These are phyloP conservation scores for Poeciliopsis turneri DNA, from an alignment of 2,797 vertebrate genomes.

Conservation along the genomic window DNA sequence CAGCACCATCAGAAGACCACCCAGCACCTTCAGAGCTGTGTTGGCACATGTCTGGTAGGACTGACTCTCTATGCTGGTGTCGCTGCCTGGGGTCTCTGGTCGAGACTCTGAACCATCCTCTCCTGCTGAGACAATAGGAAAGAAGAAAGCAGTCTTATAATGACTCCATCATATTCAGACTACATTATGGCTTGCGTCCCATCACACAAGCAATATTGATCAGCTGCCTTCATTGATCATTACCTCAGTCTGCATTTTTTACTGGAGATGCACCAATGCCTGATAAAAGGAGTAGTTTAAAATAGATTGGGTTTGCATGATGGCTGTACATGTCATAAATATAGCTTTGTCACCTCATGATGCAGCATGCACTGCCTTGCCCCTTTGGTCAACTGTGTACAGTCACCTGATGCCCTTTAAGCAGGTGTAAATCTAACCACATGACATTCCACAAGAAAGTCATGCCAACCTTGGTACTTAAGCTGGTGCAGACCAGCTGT, in stretches of 20 bases:
- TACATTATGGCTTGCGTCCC: constrained; percentile 9
- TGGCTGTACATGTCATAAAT: constrained; percentile 64
- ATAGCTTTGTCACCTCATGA: constrained; percentile 64
- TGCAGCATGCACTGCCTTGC: constrained; percentile 43
- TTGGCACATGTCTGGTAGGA: constrained; percentile 87
- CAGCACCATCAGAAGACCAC: constrained; percentile 93
- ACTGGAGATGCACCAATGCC: constrained; percentile 57
- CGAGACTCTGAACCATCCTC: constrained; percentile 90
- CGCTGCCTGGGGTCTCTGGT: constrained; percentile 85
- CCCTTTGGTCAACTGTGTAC: constrained; percentile 48
- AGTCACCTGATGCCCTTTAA: constrained; percentile 65
- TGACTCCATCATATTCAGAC: not conserved
- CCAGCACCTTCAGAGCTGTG: constrained; percentile 88
- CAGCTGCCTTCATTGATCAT: constrained; percentile 44
- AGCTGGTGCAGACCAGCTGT: not conserved
- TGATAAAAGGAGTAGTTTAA: constrained; percentile 42
- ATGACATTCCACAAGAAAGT: constrained; percentile 68
- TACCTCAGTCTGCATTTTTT: constrained; percentile 54
- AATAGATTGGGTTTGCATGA: constrained; percentile 60
- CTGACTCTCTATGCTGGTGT: constrained; percentile 83
- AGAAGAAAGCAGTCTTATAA: not conserved
- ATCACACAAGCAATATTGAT: constrained; percentile 58
- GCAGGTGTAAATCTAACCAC: constrained; percentile 61
- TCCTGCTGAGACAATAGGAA: constrained; percentile 73
- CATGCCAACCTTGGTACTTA: constrained; percentile 55